Percentiles rank a stretch among this genome's conserved stretches.
These are phyloP conservation scores for Apodemia hepburni DNA, from an alignment of 2,888 invertebrate genomes.

Conservation along the genomic window DNA sequence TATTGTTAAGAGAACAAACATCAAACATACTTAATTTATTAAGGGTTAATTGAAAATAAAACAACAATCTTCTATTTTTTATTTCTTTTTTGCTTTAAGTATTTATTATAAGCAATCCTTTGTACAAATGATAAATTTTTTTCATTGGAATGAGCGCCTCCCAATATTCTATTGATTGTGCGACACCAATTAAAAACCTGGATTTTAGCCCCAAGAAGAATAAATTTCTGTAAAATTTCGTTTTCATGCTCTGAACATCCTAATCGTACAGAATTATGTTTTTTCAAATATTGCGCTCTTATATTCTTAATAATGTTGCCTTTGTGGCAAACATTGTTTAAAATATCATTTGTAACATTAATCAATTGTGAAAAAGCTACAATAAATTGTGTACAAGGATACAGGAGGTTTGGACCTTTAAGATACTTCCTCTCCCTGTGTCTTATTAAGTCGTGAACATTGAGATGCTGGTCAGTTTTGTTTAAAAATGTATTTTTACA, in stretches of 20 bases:
- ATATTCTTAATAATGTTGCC: not conserved
- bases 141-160: not conserved
- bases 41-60: not conserved
- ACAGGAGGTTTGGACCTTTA: not conserved
- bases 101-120: not conserved
- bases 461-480: not conserved
- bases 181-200: not conserved
- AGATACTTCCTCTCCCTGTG: not conserved
- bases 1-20: not conserved
- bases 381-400: not conserved
- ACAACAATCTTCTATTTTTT: not conserved
- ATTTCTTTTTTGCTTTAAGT: not conserved
- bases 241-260: no score
- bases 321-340: not conserved
- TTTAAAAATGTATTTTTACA: not conserved
- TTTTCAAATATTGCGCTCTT: not conserved
- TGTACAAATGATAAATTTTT: not conserved
- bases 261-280: no score
- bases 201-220: conserved; percentile 7
- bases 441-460: not conserved
- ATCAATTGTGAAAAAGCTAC: not conserved
- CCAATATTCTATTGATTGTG: not conserved
- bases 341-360: not conserved
- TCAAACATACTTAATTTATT: not conserved
- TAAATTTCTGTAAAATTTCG: not conserved